phyloP scores from a whole-genome alignment of 2,113 vertebrate genomes.

The Ammodytes dubius region DNA sequence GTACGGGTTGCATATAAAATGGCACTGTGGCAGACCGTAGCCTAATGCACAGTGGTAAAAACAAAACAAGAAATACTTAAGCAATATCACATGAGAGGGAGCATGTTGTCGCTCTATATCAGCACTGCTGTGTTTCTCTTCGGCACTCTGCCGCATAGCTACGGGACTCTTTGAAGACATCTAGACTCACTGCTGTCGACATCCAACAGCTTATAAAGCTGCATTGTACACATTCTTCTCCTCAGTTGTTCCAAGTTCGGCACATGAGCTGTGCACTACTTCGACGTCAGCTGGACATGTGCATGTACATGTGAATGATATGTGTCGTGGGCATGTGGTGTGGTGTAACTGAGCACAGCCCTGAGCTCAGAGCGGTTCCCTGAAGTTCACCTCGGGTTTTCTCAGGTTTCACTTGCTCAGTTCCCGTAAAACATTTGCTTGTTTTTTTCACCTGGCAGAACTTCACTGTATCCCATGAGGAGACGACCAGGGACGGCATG shows the following conservation, averaged over 20 bases:
- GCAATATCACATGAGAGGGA: too few relatives aligned
- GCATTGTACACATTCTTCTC: not conserved
- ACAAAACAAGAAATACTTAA: too few relatives aligned
- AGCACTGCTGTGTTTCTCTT: too few relatives aligned
- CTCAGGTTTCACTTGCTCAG: slow-evolving; percentile 71
- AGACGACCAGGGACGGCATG: slow-evolving; percentile 77
- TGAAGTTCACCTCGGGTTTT: slow-evolving; percentile 58
- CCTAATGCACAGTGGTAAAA: too few relatives aligned
- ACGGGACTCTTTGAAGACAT: too few relatives aligned
- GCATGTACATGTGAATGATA: slow-evolving; percentile 67
- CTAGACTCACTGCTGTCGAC: too few relatives aligned
- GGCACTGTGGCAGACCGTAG: too few relatives aligned
- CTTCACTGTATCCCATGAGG: slow-evolving; percentile 48
- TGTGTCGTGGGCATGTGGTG: slow-evolving; percentile 63
- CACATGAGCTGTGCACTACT: slow-evolving; percentile 1
- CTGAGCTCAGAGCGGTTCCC: slow-evolving; percentile 40
- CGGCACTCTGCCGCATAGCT: too few relatives aligned
- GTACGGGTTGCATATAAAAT: too few relatives aligned
- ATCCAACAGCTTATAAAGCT: too few relatives aligned
- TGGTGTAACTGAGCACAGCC: slow-evolving; percentile 56
- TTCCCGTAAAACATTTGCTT: slow-evolving; percentile 61
- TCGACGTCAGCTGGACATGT: slow-evolving; percentile 59
- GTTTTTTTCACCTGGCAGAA: slow-evolving; percentile 68
- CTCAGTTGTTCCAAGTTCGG: slow-evolving; percentile 4
- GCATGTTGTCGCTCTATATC: too few relatives aligned